Conservation (phyloP, 2,113 vertebrate species). For the Passerina amoena region DNA sequence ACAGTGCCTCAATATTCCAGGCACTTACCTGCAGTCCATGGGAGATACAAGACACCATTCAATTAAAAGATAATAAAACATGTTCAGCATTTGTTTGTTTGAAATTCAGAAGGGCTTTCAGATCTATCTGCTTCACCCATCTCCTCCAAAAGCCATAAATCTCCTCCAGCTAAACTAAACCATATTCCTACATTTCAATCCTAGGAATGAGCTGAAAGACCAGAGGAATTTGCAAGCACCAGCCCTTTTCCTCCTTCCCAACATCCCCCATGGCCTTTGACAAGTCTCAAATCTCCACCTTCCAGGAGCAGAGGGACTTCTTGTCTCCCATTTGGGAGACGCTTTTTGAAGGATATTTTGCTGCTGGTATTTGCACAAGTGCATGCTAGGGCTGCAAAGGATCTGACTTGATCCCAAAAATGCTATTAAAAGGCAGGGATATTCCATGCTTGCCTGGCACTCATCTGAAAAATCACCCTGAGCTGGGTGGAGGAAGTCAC, state of each 20-base stretch:
- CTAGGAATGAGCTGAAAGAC: background rate
- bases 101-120: constrained; percentile 16
- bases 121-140: background rate
- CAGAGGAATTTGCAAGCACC: constrained; percentile 34
- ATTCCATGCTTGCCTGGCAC: background rate
- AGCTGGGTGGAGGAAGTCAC: background rate
- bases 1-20: background rate
- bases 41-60: background rate
- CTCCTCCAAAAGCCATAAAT: constrained; percentile 45
- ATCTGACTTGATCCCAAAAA: background rate
- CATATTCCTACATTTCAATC: constrained; percentile 18
- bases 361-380: background rate
- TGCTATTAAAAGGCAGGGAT: background rate
- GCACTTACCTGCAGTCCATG: background rate
- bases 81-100: constrained; percentile 7
- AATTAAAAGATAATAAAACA: constrained; percentile 24
- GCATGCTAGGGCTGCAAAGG: background rate
- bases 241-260: background rate
- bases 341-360: background rate
- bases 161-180: constrained; percentile 38
- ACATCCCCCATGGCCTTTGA: background rate
- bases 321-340: background rate
- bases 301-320: background rate
- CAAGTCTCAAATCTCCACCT: background rate
- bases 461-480: background rate